Evolutionary conservation across 2,797 vertebrate species (phyloP).

Genomic region (Macrochelys suwanniensis): DNA sequence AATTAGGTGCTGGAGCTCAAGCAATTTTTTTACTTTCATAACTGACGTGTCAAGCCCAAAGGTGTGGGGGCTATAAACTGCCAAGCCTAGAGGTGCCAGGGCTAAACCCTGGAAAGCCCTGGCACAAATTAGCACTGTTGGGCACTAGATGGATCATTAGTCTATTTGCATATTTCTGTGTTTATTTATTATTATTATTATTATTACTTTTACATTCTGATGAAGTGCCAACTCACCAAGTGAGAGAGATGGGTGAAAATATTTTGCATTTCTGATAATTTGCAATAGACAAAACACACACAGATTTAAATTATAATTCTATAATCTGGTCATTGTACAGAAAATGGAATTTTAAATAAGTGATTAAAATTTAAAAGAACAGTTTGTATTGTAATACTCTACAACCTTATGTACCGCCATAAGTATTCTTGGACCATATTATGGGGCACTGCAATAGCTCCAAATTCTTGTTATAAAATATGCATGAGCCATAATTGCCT

Average conservation of each 20-base stretch:
- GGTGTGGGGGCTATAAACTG: too few species aligned
- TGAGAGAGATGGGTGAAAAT: slow-evolving; percentile 16
- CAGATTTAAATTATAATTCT: neutral
- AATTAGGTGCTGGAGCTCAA: too few species aligned
- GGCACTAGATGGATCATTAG: neutral
- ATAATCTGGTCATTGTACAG: neutral
- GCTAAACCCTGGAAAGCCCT: too few species aligned
- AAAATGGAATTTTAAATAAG: slow-evolving; percentile 14
- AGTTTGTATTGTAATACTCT: slow-evolving; percentile 32
- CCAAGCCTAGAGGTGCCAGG: too few species aligned
- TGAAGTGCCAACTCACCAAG: neutral
- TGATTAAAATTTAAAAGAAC: neutral
- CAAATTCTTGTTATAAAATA: slow-evolving; percentile 75
- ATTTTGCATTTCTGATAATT: neutral
- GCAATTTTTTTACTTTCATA: too few species aligned
- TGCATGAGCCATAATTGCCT: slow-evolving; percentile 76
- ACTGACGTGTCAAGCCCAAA: too few species aligned
- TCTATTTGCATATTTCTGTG: neutral
- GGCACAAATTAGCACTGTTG: neutral
- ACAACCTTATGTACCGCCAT: slow-evolving; percentile 32
- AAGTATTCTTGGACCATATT: slow-evolving; percentile 55
- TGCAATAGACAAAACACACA: neutral
- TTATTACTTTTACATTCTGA: neutral
- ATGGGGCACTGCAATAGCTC: slow-evolving; percentile 40
- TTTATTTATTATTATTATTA: neutral